phyloP scores from a whole-genome alignment of 2,113 vertebrate genomes.

The Centropus unirufus region DNA sequence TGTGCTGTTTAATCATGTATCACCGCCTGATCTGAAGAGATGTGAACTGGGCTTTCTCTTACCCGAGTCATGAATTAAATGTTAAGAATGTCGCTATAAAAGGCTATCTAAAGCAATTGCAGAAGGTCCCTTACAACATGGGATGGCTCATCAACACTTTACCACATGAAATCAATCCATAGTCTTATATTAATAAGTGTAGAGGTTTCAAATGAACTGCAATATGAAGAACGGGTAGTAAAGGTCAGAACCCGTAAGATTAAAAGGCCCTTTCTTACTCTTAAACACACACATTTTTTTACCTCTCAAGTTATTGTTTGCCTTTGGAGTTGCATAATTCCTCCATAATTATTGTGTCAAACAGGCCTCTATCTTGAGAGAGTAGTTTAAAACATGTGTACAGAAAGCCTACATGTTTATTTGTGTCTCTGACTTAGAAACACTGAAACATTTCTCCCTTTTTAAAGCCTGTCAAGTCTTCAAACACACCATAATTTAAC shows the following conservation, averaged over 20 bases:
- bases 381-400: background rate
- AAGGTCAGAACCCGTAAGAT: background rate
- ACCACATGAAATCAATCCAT: background rate
- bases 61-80: background rate
- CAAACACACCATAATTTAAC: background rate
- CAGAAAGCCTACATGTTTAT: background rate
- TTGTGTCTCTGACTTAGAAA: background rate
- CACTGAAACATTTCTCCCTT: background rate
- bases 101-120: background rate
- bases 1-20: background rate
- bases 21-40: background rate
- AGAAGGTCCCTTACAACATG: background rate
- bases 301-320: background rate
- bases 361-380: background rate
- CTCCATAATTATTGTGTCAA: background rate
- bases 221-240: background rate
- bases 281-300: background rate
- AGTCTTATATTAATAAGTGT: background rate
- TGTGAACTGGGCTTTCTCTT: background rate
- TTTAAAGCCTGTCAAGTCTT: background rate
- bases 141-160: background rate
- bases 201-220: background rate
- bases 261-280: background rate
- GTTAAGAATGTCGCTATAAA: background rate
- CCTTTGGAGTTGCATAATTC: background rate